phyloP scores from a whole-genome alignment of 2,113 vertebrate genomes.

The Mola mola region DNA sequence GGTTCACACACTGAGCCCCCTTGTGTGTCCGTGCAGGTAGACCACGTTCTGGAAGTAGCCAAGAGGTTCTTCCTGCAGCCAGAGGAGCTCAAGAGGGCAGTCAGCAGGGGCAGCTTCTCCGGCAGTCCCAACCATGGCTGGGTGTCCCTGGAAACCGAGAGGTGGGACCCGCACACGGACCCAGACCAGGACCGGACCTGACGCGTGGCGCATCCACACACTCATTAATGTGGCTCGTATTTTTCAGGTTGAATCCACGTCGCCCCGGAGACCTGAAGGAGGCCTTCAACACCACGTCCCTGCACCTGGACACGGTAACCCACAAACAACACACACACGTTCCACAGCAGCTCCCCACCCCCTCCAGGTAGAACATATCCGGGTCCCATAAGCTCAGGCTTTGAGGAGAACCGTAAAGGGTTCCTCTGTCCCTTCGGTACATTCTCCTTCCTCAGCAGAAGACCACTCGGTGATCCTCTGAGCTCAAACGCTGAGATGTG shows the following conservation, averaged over 20 bases:
- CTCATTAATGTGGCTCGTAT: background rate
- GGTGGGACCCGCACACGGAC: conserved; percentile 40
- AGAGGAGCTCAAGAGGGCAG: conserved; percentile 65
- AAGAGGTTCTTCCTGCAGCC: conserved; percentile 77
- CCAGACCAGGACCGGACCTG: background rate
- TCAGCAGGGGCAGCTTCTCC: conserved; percentile 49
- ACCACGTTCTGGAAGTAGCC: conserved; percentile 61
- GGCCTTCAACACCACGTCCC: conserved; percentile 65
- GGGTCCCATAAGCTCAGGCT: no score
- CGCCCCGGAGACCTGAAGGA: conserved; percentile 81
- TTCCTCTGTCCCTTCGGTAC: no score
- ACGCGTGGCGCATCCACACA: background rate
- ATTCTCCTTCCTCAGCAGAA: no score
- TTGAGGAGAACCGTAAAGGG: no score
- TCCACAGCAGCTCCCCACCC: no score
- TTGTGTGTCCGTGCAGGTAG: conserved; percentile 65
- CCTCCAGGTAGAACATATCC: no score
- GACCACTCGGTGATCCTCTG: no score
- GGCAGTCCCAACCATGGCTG: conserved; percentile 73
- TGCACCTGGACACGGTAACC: conserved; percentile 71
- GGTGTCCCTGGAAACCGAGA: conserved; percentile 71
- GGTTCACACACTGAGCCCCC: no score
- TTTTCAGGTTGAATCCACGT: conserved; percentile 73
- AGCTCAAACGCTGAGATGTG: no score
- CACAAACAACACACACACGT: no score